A percentile compares a stretch with the other conserved stretches of the same genome.
Evolutionary conservation across 1,140 invertebrate genomes (phyloP).

Genomic region (Saxidomus purpurata): DNA sequence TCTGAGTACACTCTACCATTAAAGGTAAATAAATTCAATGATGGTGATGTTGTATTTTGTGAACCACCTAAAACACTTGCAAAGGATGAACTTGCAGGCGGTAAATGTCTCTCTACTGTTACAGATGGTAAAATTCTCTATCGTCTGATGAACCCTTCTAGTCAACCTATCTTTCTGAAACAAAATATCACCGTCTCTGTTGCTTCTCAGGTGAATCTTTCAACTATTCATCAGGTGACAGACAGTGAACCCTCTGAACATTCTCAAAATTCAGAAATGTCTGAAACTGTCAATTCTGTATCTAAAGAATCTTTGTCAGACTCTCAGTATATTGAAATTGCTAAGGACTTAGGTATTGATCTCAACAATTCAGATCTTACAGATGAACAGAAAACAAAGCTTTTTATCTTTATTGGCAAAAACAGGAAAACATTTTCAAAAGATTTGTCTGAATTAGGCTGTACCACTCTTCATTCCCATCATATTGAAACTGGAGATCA

Average conservation of each 20-base stretch:
- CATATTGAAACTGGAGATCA: constrained; percentile 38
- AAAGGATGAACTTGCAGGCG: neutral
- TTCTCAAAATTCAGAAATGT: no score
- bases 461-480: constrained; percentile 38
- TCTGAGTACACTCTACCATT: neutral
- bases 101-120: neutral
- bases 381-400: constrained; percentile 16
- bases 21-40: neutral
- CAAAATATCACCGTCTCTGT: neutral
- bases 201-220: neutral
- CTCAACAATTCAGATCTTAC: neutral
- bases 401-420: constrained; percentile 26
- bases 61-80: neutral
- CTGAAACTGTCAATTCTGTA: no score
- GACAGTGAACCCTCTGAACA: no score
- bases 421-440: constrained; percentile 54
- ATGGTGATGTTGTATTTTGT: neutral
- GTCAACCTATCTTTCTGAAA: neutral
- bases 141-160: neutral
- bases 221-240: neutral
- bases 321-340: neutral
- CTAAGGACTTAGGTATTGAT: constrained; percentile 1
- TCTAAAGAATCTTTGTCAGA: no score
- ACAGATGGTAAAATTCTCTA: neutral
- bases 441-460: constrained; percentile 52